These are phyloP conservation scores for Oryzias woworae DNA, from an alignment of 2,113 vertebrate species.

Conservation along the genomic window DNA sequence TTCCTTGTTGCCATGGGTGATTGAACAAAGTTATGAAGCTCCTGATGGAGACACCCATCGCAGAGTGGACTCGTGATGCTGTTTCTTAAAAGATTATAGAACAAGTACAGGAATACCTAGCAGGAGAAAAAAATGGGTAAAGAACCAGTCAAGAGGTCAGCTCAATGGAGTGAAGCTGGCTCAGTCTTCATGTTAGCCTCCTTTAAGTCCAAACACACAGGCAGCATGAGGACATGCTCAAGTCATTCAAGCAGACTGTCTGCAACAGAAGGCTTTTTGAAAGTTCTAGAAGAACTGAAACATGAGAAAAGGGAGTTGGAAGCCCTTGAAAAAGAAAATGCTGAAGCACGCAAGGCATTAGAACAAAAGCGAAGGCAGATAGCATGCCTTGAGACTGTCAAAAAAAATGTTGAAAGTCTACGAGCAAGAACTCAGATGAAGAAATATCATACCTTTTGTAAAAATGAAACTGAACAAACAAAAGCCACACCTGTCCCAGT, in stretches of 20 bases:
- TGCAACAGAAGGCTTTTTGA: background rate
- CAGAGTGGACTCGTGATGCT: no score
- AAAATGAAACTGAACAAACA: background rate
- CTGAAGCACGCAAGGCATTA: background rate
- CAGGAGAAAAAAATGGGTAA: no score
- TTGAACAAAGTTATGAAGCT: no score
- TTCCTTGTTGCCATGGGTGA: no score
- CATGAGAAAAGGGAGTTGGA: conserved; percentile 2
- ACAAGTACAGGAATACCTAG: no score
- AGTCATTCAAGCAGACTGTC: background rate
- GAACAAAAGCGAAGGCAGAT: background rate
- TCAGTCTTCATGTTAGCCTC: no score
- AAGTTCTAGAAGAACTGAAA: background rate
- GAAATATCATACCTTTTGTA: background rate
- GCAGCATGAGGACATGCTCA: no score
- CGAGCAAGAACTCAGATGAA: background rate
- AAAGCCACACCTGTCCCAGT: background rate
- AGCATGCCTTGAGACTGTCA: background rate
- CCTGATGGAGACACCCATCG: no score
- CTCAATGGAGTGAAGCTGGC: no score
- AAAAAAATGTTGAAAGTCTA: background rate
- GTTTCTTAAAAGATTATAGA: no score
- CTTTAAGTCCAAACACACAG: no score
- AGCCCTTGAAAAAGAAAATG: background rate
- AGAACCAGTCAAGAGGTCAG: no score